These are phyloP conservation scores for Mungos mungo DNA, from an alignment of 2,113 vertebrate species.

Conservation along the genomic window DNA sequence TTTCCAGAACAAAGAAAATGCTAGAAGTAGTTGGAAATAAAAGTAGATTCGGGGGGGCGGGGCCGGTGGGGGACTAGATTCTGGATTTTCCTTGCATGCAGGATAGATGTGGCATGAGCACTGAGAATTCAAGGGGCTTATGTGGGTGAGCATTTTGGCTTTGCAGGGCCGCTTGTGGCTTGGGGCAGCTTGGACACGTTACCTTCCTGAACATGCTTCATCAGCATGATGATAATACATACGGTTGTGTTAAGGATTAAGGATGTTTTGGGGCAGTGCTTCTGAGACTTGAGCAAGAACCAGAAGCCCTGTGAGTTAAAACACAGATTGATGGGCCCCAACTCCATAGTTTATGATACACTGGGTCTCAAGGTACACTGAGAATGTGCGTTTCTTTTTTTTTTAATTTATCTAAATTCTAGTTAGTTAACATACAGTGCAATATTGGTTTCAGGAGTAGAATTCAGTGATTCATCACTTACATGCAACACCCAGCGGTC, in stretches of 20 bases:
- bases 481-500: no score
- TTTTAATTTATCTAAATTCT: no score
- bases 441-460: no score
- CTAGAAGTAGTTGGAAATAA: background rate
- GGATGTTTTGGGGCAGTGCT: background rate
- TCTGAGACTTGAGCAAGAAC: background rate
- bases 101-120: background rate
- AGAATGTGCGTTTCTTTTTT: background rate
- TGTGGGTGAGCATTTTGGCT: background rate
- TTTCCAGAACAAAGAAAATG: background rate
- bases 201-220: background rate
- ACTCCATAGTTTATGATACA: background rate
- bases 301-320: background rate
- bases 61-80: background rate
- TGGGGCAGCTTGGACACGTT: background rate
- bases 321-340: background rate
- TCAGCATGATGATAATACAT: background rate
- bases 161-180: background rate
- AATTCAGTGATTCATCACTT: no score
- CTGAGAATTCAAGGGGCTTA: background rate
- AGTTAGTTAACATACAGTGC: no score
- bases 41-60: background rate
- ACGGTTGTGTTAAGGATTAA: background rate
- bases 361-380: background rate
- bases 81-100: background rate